phyloP scores from a whole-genome alignment of 1,140 invertebrate species.

The Steinernema feltiae region DNA sequence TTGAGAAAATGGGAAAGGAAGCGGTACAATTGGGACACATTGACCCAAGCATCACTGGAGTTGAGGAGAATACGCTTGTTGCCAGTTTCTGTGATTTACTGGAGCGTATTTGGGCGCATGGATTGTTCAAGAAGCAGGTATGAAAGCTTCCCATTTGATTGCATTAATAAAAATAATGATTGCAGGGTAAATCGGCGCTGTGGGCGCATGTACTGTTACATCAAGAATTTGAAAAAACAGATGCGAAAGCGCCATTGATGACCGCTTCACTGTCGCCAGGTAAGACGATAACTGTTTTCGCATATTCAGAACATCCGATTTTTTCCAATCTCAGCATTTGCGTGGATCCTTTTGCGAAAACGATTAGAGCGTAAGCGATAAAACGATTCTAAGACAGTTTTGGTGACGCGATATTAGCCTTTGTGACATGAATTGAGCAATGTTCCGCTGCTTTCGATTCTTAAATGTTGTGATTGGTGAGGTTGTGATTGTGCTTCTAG shows the following conservation, averaged over 20 bases:
- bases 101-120: conserved; percentile 95
- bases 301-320: not conserved
- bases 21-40: conserved; percentile 72
- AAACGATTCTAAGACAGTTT: conserved; percentile 8
- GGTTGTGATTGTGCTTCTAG: conserved; percentile 10
- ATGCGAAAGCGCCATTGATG: conserved; percentile 20
- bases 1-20: conserved; percentile 95
- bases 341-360: conserved; percentile 51
- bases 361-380: conserved; percentile 51
- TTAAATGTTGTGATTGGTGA: not conserved
- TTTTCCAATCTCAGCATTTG: conserved; percentile 33
- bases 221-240: conserved; percentile 50
- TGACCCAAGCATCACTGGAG: conserved; percentile 65
- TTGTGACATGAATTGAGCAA: conserved; percentile 32
- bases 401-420: conserved; percentile 19
- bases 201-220: conserved; percentile 48
- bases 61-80: conserved; percentile 95
- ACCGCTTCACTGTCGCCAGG: conserved; percentile 42
- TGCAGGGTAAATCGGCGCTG: conserved; percentile 55
- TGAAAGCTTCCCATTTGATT: conserved; percentile 17
- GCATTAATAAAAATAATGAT: not conserved
- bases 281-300: conserved; percentile 30
- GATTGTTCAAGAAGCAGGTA: conserved; percentile 82
- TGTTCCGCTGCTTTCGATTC: conserved; percentile 22
- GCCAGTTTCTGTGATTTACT: conserved; percentile 91